phyloP scores from a whole-genome alignment of 2,797 vertebrate species.

The Champsocephalus gunnari region DNA sequence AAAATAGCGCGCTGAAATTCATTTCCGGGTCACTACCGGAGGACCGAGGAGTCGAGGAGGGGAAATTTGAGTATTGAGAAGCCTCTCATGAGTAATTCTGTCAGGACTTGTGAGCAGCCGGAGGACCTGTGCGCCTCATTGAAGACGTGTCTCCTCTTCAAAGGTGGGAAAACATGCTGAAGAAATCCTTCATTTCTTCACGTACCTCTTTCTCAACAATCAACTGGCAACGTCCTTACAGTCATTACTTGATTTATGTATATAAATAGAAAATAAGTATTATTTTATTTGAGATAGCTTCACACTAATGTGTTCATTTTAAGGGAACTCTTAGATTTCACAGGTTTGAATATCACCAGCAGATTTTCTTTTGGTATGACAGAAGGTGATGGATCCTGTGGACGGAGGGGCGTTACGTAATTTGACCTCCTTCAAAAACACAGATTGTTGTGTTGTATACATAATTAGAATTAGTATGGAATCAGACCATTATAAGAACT shows the following conservation, averaged over 20 bases:
- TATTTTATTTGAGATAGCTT: neutral
- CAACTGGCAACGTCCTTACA: neutral
- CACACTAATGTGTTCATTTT: neutral
- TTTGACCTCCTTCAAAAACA: neutral
- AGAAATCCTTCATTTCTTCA: no score
- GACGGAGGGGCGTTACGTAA: neutral
- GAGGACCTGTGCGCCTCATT: slow-evolving; percentile 4
- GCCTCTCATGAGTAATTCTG: slow-evolving; percentile 2
- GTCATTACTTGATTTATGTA: neutral
- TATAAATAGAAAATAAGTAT: neutral
- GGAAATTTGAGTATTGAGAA: no score
- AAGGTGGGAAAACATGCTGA: neutral
- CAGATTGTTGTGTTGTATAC: no score
- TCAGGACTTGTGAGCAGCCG: neutral
- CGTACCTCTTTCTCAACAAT: neutral
- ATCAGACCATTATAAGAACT: neutral
- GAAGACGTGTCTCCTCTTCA: neutral
- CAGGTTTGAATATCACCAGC: neutral
- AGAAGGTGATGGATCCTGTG: neutral
- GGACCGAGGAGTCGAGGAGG: no score
- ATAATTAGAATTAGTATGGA: neutral
- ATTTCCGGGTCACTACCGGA: no score
- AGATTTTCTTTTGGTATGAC: no score
- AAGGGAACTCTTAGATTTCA: neutral
- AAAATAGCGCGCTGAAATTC: no score